phyloP scores from a whole-genome alignment of 2,888 invertebrate genomes.

The Euzetes globulus region DNA sequence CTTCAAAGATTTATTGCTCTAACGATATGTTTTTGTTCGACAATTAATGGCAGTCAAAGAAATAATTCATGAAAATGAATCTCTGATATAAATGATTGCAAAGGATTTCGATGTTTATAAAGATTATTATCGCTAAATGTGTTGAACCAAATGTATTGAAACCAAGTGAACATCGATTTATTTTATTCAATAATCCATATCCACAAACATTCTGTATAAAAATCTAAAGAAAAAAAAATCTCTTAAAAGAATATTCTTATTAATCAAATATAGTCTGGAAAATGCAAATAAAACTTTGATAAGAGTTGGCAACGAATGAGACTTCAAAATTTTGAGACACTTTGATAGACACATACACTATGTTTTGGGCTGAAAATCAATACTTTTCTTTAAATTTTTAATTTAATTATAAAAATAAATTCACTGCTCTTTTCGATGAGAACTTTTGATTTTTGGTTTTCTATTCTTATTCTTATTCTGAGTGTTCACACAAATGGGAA shows the following conservation, averaged over 20 bases:
- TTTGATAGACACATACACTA: not conserved
- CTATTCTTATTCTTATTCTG: not conserved
- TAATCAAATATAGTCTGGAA: no score
- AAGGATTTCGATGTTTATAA: not conserved
- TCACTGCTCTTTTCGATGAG: not conserved
- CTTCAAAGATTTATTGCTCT: slow-evolving; percentile 10
- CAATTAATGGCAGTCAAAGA: slow-evolving; percentile 8
- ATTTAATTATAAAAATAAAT: not conserved
- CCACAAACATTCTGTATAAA: no score
- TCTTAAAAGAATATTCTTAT: no score
- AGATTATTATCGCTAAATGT: not conserved
- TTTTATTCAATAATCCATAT: no score
- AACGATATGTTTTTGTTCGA: slow-evolving; percentile 8
- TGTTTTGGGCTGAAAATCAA: not conserved
- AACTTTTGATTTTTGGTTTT: not conserved
- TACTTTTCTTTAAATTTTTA: no score
- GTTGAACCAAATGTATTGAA: no score
- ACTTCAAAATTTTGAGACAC: no score
- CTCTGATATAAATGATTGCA: not conserved
- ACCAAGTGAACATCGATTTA: no score
- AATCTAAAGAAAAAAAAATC: no score
- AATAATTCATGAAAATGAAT: slow-evolving; percentile 22
- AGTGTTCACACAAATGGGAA: not conserved
- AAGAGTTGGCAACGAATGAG: no score
- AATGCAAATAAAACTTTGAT: no score